A percentile compares a stretch with the other conserved stretches of the same genome.
Evolutionary conservation across 2,797 vertebrate genomes (phyloP).

Genomic region (Otolemur crassicaudatus): DNA sequence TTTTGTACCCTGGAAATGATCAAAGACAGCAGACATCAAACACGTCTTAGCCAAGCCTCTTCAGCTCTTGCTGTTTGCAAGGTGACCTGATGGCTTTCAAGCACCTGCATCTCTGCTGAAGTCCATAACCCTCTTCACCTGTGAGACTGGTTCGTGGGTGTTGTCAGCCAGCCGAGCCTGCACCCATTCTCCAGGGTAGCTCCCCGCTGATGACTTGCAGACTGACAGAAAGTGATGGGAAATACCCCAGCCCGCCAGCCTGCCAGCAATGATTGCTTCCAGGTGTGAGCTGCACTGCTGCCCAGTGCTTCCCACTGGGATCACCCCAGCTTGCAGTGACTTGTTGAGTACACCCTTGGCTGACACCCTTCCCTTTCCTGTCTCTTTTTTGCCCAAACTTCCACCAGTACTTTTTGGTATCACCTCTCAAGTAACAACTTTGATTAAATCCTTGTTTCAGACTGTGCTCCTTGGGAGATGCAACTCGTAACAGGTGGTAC

Average conservation of each 20-base stretch:
- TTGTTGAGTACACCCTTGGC: background rate
- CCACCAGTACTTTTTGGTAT: background rate
- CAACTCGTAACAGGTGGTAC: background rate
- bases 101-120: background rate
- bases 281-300: background rate
- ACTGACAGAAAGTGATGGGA: background rate
- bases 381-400: background rate
- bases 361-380: background rate
- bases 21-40: background rate
- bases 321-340: background rate
- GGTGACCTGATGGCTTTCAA: background rate
- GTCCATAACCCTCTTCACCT: background rate
- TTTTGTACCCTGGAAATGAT: background rate
- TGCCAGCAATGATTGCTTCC: background rate
- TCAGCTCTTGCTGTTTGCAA: background rate
- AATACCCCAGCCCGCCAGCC: background rate
- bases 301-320: background rate
- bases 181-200: background rate
- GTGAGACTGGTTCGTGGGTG: background rate
- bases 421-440: background rate
- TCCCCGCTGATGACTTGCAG: background rate
- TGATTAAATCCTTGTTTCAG: slow-evolving; percentile 6
- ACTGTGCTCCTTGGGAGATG: background rate
- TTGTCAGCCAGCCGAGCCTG: background rate
- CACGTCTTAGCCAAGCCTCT: background rate